Base-by-base conservation (phyloP, 1,140 invertebrate genomes). In the Drosophila watanabei region DNA sequence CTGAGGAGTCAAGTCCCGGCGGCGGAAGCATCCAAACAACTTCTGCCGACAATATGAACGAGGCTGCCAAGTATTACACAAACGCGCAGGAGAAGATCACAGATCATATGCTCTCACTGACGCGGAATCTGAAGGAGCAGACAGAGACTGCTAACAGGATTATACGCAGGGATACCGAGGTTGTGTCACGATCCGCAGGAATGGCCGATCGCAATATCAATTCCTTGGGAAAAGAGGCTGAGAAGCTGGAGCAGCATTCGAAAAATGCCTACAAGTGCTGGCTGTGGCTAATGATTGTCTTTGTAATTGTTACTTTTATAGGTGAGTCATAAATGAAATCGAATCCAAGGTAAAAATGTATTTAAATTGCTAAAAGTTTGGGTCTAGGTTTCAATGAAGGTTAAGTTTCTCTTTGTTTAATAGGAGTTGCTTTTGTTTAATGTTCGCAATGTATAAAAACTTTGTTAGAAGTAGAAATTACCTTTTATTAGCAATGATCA, bases 71-170 rank as follows among this genome's bases (percentile, higher is more conserved):
- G 91, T 97, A 97, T 93, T 97, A 98, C 91, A 95, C 97, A 81
- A 95, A 96, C 79, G 95, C 97, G 93, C 98, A 99, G 91, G 97
- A 98, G 87, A 98, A 97, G 93, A 96, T 99, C 48, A 97, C 98
- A 0, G 97, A 98, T 81, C 97, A 99, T 87, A 98, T 99, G 97
- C 93, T 99, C 4, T 94, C 95, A n/a, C 95, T 99, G 75, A 97
- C 98, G 0, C 96, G 95, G 61, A 98, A 95, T 91, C 95, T 99
- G 30, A 98, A 98, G 93, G 97, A 98, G 91, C 98, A 98, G 92
- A 97, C 97, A 7, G 94, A 96, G 78, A 95, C 97, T 28, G 97
- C 98, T 41, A 97, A 96, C 91, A 95, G 95, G 64, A 97, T 99
- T 70, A 98, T 99, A 46, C 96, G 95, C 91, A 96, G 96, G 75